Conservation (phyloP, 2,113 vertebrate genomes). For the Camelus dromedarius region DNA sequence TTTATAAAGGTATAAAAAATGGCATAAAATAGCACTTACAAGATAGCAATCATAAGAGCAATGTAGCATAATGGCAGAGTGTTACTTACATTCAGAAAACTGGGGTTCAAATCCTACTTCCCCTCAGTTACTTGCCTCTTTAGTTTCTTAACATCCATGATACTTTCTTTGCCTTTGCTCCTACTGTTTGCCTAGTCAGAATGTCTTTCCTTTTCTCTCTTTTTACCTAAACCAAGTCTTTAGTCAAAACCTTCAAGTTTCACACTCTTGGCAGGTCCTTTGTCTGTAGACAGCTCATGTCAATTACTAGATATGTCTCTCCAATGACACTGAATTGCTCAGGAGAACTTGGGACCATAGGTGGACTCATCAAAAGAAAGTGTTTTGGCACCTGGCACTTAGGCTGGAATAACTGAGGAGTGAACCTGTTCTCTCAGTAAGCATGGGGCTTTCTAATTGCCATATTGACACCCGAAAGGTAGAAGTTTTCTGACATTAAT, state of each 20-base stretch:
- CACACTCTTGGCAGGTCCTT: not conserved
- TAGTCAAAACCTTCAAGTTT: not conserved
- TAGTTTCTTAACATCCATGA: not conserved
- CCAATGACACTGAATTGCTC: not conserved
- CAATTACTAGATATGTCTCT: not conserved
- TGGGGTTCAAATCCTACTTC: not conserved
- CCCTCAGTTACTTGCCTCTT: not conserved
- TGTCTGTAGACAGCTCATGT: not conserved
- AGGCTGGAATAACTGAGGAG: not conserved
- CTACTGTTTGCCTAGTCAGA: not conserved
- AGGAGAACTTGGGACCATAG: not conserved
- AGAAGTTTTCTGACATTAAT: not conserved
- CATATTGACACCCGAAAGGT: not conserved
- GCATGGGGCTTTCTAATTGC: not conserved
- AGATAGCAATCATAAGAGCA: not conserved
- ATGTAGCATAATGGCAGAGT: not conserved
- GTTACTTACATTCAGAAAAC: not conserved
- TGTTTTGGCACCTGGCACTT: not conserved
- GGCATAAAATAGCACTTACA: constrained; percentile 8
- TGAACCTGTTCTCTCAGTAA: not conserved
- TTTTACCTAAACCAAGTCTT: not conserved
- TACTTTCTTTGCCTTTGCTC: not conserved
- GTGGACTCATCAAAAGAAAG: not conserved
- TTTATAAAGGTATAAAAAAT: constrained; percentile 14
- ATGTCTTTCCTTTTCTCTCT: not conserved